Conservation (phyloP, 2,888 invertebrate species). For the Hydraecia micacea region DNA sequence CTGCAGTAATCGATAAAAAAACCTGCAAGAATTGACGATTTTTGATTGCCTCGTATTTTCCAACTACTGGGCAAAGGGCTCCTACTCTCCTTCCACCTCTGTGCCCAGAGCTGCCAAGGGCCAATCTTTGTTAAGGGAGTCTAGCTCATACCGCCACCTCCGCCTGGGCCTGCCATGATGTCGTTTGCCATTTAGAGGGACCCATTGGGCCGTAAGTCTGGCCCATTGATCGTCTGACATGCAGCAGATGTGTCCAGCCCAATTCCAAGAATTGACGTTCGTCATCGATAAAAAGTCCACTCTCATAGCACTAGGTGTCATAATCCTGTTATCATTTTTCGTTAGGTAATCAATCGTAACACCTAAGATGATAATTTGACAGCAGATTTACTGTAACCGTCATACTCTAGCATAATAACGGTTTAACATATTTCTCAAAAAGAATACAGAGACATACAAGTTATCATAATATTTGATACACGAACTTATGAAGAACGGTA, state of each 20-base stretch:
- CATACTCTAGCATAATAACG: no score
- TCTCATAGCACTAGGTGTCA: background rate
- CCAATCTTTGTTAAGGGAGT: background rate
- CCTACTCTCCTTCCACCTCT: background rate
- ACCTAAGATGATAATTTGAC: background rate
- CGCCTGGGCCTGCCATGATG: background rate
- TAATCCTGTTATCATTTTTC: background rate
- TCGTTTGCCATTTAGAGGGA: background rate
- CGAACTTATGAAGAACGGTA: background rate
- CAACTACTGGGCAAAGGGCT: background rate
- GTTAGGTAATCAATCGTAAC: background rate
- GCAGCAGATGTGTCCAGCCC: background rate
- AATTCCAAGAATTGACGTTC: background rate
- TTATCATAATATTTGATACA: background rate
- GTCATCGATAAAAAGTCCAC: background rate
- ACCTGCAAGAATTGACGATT: background rate
- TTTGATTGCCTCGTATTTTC: background rate
- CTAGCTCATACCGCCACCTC: background rate
- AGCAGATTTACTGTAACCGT: background rate
- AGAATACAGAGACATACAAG: background rate
- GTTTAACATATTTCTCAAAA: background rate
- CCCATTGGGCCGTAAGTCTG: background rate
- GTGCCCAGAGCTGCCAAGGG: background rate
- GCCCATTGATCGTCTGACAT: background rate
- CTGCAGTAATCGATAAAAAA: background rate